Evolutionary conservation across 2,113 vertebrate species (phyloP), one percentile per base, ranked within the genome.

Genomic region (Pelecanoides urinatrix): DNA sequence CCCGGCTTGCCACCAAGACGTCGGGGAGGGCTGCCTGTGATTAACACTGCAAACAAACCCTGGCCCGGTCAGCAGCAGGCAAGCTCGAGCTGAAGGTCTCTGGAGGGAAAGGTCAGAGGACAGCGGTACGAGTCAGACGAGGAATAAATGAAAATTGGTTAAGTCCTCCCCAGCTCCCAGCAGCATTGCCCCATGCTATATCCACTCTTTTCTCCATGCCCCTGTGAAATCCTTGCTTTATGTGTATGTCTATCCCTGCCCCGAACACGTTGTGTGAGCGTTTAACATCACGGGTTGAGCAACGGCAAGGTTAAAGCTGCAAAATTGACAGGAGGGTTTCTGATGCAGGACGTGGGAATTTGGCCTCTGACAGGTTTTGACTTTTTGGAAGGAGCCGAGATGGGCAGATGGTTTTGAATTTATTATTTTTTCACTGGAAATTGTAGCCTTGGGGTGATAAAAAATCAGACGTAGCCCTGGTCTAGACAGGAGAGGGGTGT

Each of bases 401-500:
- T 96, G 94, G 75, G 95, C 71, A 96, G 82, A 93, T 95, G 79
- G 67, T 88, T 97, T 95, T 93, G 78, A 94, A 90, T 95, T 83
- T 92, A 94, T 83, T 94, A 52, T 62, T 95, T 96, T 29, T 93
- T 90, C 72, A 7, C 67, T 96, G 85, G 88, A 96, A 94, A 77
- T 83, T 92, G 88, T 96, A 96, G 92, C 96, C 92, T 95, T 86
- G 78, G 88, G 96, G 95, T 94, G 72, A 76, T 13, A 88, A 59
- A 96, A 94, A 96, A 96, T 93, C 92, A 96, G 94, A 94, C 32
- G 1, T 96, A 88, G 88, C 59, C 95, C 75, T 92, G 94, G 92
- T 97, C 96, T 96, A 97, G 96, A 96, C 96, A 88, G 91, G 53
- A 92, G 81, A 94, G 84, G 92, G 49, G 84, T 96, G 96, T 97